phyloP scores from a whole-genome alignment of 2,113 vertebrate species.

The Pandion haliaetus region DNA sequence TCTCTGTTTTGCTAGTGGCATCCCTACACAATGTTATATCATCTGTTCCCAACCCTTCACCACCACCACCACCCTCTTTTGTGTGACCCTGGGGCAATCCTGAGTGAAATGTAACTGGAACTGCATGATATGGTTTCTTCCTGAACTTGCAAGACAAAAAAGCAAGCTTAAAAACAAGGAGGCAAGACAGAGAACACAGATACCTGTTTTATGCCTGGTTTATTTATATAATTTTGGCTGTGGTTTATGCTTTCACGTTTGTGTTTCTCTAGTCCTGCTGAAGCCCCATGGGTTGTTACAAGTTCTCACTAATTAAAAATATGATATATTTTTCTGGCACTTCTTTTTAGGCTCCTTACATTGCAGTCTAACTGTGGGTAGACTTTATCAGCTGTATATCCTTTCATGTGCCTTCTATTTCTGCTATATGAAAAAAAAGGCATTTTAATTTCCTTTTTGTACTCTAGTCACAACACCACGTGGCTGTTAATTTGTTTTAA shows the following conservation, averaged over 20 bases:
- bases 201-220: neutral
- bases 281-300: neutral
- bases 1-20: neutral
- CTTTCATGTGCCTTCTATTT: neutral
- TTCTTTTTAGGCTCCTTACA: neutral
- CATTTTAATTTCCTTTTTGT: neutral
- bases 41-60: neutral
- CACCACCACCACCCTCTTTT: neutral
- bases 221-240: neutral
- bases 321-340: neutral
- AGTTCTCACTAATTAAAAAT: neutral
- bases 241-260: neutral
- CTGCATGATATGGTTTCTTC: neutral
- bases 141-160: neutral
- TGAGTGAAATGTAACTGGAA: neutral
- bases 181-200: neutral
- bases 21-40: neutral
- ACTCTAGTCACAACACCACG: neutral
- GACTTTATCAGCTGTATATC: neutral
- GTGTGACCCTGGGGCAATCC: neutral
- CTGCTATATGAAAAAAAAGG: neutral
- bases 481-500: neutral
- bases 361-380: neutral
- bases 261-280: neutral
- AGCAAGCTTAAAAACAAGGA: neutral